Conservation (phyloP, 2,888 invertebrate genomes). For the Lepidochrysops patricia region DNA sequence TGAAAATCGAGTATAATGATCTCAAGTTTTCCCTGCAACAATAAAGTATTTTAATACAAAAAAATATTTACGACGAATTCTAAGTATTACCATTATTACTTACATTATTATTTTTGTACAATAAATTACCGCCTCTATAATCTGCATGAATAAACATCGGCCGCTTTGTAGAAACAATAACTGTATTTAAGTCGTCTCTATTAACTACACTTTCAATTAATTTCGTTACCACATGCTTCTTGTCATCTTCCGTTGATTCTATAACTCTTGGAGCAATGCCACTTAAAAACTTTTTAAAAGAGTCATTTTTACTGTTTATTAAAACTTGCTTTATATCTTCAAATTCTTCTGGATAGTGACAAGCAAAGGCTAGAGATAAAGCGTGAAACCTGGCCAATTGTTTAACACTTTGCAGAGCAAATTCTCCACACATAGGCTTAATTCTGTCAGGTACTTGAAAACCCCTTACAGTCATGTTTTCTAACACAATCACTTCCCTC, state of each 20-base stretch:
- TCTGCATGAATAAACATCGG: constrained; percentile 37
- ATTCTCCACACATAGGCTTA: constrained; percentile 33
- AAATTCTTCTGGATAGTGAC: constrained; percentile 8
- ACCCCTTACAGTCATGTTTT: constrained; percentile 31
- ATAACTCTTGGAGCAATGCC: background rate
- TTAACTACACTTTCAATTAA: background rate
- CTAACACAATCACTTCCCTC: constrained; percentile 39
- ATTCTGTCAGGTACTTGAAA: constrained; percentile 33
- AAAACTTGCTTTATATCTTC: background rate
- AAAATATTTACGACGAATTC: no score
- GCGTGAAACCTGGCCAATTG: constrained; percentile 42
- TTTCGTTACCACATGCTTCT: background rate
- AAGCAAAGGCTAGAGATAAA: constrained; percentile 35
- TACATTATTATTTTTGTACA: constrained; percentile 26
- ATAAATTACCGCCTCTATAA: constrained; percentile 32
- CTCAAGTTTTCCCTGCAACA: background rate
- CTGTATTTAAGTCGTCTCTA: background rate
- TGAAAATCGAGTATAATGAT: constrained; percentile 9
- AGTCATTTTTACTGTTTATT: background rate
- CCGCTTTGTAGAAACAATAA: constrained; percentile 22
- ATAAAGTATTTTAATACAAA: background rate
- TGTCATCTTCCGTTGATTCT: background rate
- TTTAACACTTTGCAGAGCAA: constrained; percentile 29
- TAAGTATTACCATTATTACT: no score
- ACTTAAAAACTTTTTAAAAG: constrained; percentile 1